phyloP scores from a whole-genome alignment of 2,797 vertebrate species.

The Tarsius wallacei region DNA sequence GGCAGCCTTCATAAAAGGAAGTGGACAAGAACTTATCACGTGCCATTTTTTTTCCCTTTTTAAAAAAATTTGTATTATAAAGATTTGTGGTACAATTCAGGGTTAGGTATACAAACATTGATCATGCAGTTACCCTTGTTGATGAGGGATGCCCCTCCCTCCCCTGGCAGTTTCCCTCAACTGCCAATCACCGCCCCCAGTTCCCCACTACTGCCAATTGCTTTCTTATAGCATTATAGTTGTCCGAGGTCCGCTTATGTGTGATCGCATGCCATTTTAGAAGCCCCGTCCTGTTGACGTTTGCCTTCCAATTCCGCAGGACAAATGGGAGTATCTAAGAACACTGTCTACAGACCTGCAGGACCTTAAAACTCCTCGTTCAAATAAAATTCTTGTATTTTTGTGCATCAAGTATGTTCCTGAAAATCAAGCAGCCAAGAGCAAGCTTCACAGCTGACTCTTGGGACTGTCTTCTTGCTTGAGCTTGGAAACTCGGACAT shows the following conservation, averaged over 20 bases:
- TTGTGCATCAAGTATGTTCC: background rate
- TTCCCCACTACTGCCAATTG: too few species aligned
- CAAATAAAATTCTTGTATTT: background rate
- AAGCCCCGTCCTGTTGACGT: background rate
- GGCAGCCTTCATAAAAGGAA: background rate
- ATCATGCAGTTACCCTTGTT: too few species aligned
- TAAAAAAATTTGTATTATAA: too few species aligned
- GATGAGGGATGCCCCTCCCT: too few species aligned
- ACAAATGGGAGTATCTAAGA: background rate
- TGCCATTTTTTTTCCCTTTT: too few species aligned
- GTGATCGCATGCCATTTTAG: background rate
- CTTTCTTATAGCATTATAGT: too few species aligned
- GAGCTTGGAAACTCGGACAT: background rate
- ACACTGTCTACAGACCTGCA: background rate
- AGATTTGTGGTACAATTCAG: too few species aligned
- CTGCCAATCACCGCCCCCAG: too few species aligned
- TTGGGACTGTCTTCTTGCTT: background rate
- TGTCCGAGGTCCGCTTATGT: background rate
- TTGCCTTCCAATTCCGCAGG: background rate
- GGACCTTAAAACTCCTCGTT: background rate
- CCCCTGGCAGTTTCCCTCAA: too few species aligned
- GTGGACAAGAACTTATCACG: too few species aligned
- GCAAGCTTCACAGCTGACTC: background rate
- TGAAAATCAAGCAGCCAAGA: background rate
- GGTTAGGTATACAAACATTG: too few species aligned